Conservation (phyloP, 1,140 invertebrate genomes). For the Caenorhabditis remanei region DNA sequence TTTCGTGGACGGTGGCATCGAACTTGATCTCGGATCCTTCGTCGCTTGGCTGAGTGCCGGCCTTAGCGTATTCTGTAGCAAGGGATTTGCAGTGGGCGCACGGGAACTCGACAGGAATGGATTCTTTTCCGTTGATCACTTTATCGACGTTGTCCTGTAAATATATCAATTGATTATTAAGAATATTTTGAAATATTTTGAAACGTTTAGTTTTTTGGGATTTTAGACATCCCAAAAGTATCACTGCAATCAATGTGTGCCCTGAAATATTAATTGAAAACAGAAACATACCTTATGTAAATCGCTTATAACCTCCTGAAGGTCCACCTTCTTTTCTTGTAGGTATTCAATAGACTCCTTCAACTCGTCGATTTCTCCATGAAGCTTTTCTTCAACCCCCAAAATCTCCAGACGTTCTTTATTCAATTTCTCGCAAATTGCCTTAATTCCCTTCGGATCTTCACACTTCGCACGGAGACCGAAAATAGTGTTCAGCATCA, state of each 20-base stretch:
- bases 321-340: no score
- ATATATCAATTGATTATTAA: background rate
- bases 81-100: conserved; percentile 98
- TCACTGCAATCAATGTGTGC: background rate
- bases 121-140: conserved; percentile 75
- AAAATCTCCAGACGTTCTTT: no score
- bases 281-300: conserved; percentile 65
- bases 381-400: no score
- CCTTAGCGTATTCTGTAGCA: conserved; percentile 95
- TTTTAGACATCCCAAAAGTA: no score
- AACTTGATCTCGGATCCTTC: conserved; percentile 88
- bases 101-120: conserved; percentile 81
- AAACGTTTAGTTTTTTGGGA: no score
- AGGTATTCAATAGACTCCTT: no score
- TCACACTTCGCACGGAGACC: no score
- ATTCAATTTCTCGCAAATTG: no score
- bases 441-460: no score
- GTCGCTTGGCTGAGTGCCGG: conserved; percentile 87
- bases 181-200: background rate
- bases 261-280: background rate
- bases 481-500: no score
- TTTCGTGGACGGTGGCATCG: conserved; percentile 92
- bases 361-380: no score
- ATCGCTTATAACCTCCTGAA: no score
- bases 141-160: conserved; percentile 77